Base-by-base conservation (phyloP, 2,888 invertebrate genomes). In the Sympetrum striolatum region DNA sequence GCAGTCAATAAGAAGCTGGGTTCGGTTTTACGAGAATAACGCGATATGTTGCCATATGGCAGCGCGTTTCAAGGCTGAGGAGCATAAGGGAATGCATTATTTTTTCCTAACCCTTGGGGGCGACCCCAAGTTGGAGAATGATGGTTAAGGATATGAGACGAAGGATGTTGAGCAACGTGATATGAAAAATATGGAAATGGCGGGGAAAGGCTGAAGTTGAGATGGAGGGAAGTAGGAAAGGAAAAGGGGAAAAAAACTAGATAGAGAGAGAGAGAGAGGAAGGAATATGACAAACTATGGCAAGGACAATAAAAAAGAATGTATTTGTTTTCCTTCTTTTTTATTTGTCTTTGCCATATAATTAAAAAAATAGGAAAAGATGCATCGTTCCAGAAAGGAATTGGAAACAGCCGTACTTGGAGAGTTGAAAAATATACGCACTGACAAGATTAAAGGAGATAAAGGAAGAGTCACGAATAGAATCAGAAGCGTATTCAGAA, bases 1-100 rank as follows among this genome's bases (percentile, higher is more conserved):
- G 58, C 22, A 82, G 82, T 86, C 86, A 86, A 60, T 86, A 64
- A 37, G 22, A 60, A 22, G 58, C 25, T 15, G 35, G 58, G 80
- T 37, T 1, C 18, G 80, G 18, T 35, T 22, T 31, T 58, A 35
- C 64, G 25, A 44, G 31, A 31, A 60, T 37, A n/a, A 39, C 10
- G 86, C 37, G 86, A 60, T 37, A 86, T 86, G 86, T 35, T 35
- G 37, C 60, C 86, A 86, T 86, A 86, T 60, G 86, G 86, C 73
- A 86, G 53, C 60, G 60, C 35, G 53, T 82, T 82, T 60, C 82
- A 58, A 12, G 53, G 18, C 18, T 10, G 10, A 15, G 0, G 3
- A 86, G 73, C 73, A 25, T 14, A 31, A 37, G 86, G 35, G 18
- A 60, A 86, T 86, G 86, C 22, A 18, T 86, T 39, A 37, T 60